These are phyloP conservation scores for Chiridota heheva DNA, from an alignment of 35 echinoderm and acorn worm species.

Conservation along the genomic window DNA sequence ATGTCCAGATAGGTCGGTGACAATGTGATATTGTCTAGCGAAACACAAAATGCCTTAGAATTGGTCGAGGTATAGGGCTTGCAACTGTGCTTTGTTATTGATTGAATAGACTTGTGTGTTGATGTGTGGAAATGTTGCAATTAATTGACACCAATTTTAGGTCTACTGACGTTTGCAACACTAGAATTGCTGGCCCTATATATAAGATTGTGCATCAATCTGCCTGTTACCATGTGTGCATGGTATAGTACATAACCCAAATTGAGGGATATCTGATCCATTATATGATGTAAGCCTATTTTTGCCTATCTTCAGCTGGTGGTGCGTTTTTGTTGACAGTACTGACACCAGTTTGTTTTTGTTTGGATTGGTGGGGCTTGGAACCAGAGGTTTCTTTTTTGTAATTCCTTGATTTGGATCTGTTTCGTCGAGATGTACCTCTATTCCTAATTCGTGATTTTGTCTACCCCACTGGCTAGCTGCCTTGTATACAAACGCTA, in stretches of 20 bases:
- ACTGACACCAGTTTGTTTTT: neutral
- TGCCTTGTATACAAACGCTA: neutral
- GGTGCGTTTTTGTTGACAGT: conserved; percentile 16
- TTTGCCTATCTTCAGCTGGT: neutral
- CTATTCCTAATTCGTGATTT: neutral
- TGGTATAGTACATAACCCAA: neutral
- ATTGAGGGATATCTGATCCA: conserved; percentile 17
- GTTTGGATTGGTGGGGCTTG: neutral
- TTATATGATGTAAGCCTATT: conserved; percentile 11
- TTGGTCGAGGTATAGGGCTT: too few relatives aligned
- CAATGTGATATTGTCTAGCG: too few relatives aligned
- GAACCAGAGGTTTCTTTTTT: neutral
- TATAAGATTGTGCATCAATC: too few relatives aligned
- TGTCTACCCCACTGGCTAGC: neutral
- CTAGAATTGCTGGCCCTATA: conserved; percentile 53
- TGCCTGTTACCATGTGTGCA: conserved; percentile 5
- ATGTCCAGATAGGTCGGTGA: neutral
- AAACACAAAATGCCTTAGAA: too few relatives aligned
- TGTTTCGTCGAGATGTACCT: neutral
- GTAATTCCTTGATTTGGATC: too few relatives aligned
- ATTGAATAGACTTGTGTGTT: neutral
- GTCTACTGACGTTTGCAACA: neutral
- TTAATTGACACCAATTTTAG: conserved; percentile 22
- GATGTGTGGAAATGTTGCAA: neutral
- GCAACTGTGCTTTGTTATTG: too few relatives aligned